phyloP scores from a whole-genome alignment of 2,113 vertebrate species.

The Limanda limanda region DNA sequence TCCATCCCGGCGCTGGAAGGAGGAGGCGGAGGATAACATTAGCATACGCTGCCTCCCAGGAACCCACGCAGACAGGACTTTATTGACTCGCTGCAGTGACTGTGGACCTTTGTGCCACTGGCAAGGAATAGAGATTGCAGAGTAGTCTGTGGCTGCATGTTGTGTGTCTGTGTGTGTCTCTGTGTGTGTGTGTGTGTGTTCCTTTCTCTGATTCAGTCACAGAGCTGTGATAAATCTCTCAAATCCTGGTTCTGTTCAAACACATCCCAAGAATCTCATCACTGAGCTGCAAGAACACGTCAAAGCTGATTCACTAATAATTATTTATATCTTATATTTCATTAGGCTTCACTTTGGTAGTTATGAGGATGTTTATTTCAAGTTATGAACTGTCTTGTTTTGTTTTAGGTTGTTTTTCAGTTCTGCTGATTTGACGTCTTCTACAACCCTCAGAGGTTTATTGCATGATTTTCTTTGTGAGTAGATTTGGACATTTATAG shows the following conservation, averaged over 20 bases:
- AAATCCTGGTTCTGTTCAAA: background rate
- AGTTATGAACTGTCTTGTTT: no score
- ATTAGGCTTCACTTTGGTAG: no score
- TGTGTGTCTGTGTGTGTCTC: background rate
- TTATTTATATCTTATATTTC: no score
- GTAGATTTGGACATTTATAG: no score
- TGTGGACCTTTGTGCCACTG: conserved; percentile 40
- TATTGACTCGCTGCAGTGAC: conserved; percentile 43
- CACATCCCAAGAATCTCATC: no score
- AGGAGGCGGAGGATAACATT: conserved; percentile 55
- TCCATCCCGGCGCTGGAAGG: conserved; percentile 13
- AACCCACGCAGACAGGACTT: conserved; percentile 40
- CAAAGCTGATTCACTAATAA: no score
- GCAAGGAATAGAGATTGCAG: conserved; percentile 16
- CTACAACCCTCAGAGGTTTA: no score
- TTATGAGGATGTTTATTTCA: no score
- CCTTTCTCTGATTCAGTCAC: background rate
- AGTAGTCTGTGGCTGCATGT: conserved; percentile 13
- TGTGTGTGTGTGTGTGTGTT: background rate
- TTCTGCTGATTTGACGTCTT: no score
- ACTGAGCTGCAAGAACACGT: no score
- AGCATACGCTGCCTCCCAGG: conserved; percentile 34
- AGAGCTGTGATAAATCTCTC: background rate
- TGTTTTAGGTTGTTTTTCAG: no score
- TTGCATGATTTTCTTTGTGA: no score